A percentile compares a stretch with the other conserved stretches of the same genome.
Conservation (phyloP, 2,888 invertebrate genomes). For the Heliconius aoede region DNA sequence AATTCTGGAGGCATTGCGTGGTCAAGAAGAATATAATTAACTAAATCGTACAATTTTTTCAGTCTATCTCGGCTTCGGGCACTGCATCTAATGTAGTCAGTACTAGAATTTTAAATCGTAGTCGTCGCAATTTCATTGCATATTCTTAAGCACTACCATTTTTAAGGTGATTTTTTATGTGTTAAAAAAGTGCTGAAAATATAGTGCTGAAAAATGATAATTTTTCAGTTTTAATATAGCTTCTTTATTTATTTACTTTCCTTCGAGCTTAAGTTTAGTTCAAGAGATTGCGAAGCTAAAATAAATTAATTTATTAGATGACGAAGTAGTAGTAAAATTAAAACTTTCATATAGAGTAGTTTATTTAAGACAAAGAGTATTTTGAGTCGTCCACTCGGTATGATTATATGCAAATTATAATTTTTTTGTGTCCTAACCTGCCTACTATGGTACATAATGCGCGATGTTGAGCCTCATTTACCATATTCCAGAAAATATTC, state of each 20-base stretch:
- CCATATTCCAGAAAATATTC: no score
- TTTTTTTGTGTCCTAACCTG: no score
- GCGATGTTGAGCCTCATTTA: no score
- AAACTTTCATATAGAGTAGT: background rate
- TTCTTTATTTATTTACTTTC: conserved; percentile 14
- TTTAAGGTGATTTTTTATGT: conserved; percentile 44
- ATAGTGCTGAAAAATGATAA: no score
- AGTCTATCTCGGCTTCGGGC: conserved; percentile 17
- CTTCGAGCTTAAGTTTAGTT: background rate
- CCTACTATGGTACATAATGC: no score
- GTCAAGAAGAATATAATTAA: background rate
- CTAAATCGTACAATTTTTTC: conserved; percentile 19
- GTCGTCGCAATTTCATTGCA: conserved; percentile 56
- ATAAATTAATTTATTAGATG: background rate
- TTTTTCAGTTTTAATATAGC: background rate
- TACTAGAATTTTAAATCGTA: conserved; percentile 54
- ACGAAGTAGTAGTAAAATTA: background rate
- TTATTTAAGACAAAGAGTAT: background rate
- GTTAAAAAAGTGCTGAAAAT: no score
- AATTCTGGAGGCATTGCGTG: no score
- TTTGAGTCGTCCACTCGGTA: no score
- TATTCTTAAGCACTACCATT: conserved; percentile 56
- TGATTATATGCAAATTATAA: no score
- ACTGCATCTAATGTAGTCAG: conserved; percentile 46
- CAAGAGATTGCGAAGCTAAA: background rate